Conservation (phyloP, 2,888 invertebrate genomes). For the Polyommatus icarus region DNA sequence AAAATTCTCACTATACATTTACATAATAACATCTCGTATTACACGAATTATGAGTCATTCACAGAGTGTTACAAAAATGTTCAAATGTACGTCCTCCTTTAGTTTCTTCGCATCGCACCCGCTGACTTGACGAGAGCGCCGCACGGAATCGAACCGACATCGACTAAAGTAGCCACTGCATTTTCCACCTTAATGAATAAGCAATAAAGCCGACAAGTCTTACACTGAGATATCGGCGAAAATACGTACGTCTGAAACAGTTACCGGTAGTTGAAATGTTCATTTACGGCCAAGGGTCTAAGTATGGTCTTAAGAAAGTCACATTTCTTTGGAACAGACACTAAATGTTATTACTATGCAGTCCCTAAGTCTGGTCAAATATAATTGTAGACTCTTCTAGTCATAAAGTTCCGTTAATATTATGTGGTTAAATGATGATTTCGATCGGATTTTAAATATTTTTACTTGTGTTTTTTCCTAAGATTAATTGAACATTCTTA, state of each 20-base stretch:
- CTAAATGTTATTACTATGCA: too few relatives aligned
- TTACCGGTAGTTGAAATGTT: not conserved
- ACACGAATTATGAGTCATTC: not conserved
- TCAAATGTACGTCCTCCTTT: not conserved
- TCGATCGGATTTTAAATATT: too few relatives aligned
- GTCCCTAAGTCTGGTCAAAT: too few relatives aligned
- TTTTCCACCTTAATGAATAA: not conserved
- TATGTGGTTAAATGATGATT: too few relatives aligned
- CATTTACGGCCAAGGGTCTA: too few relatives aligned
- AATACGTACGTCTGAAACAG: not conserved
- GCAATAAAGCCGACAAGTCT: not conserved
- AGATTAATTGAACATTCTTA: too few relatives aligned
- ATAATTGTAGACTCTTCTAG: too few relatives aligned
- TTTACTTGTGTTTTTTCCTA: too few relatives aligned
- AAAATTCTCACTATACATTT: too few relatives aligned
- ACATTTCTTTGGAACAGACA: too few relatives aligned
- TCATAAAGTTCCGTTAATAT: too few relatives aligned
- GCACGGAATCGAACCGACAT: not conserved
- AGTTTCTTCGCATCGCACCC: slow-evolving; percentile 22
- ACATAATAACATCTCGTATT: not conserved
- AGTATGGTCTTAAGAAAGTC: too few relatives aligned
- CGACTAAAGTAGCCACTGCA: not conserved
- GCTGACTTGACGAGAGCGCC: slow-evolving; percentile 6
- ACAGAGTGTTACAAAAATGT: not conserved
- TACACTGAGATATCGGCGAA: not conserved